These are phyloP conservation scores for Otocyon megalotis DNA, from an alignment of 2,113 vertebrate species.

Conservation along the genomic window DNA sequence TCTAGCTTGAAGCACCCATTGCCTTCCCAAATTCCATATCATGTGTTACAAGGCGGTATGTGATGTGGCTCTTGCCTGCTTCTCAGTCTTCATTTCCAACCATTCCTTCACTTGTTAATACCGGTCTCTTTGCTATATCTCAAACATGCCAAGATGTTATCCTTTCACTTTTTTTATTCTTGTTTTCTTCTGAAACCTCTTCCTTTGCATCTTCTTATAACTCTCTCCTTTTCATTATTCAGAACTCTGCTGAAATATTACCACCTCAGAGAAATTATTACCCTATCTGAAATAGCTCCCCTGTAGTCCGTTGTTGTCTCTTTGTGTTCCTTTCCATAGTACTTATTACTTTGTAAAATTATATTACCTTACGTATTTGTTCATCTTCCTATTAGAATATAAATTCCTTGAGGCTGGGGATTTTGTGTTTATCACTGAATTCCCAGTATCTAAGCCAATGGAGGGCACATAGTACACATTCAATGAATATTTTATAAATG, in stretches of 20 bases:
- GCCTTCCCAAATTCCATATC: background rate
- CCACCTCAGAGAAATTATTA: background rate
- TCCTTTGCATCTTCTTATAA: background rate
- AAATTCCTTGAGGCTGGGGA: background rate
- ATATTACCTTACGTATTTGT: background rate
- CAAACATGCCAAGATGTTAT: background rate
- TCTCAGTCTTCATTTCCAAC: background rate
- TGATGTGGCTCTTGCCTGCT: background rate
- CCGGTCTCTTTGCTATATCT: constrained; percentile 1
- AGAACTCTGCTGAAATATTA: background rate
- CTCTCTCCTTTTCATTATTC: background rate
- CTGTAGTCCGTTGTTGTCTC: background rate
- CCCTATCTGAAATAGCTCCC: background rate
- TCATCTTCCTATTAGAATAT: background rate
- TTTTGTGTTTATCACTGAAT: background rate
- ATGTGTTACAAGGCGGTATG: background rate
- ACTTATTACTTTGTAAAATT: constrained; percentile 21
- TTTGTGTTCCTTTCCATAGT: constrained; percentile 19
- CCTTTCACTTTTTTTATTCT: constrained; percentile 30
- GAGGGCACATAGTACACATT: background rate
- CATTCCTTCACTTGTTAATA: background rate
- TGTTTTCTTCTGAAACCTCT: background rate
- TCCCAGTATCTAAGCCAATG: background rate
- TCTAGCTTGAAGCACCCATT: background rate
- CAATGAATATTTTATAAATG: background rate